Conservation (phyloP, 2,113 vertebrate genomes). For the Peromyscus californicus region DNA sequence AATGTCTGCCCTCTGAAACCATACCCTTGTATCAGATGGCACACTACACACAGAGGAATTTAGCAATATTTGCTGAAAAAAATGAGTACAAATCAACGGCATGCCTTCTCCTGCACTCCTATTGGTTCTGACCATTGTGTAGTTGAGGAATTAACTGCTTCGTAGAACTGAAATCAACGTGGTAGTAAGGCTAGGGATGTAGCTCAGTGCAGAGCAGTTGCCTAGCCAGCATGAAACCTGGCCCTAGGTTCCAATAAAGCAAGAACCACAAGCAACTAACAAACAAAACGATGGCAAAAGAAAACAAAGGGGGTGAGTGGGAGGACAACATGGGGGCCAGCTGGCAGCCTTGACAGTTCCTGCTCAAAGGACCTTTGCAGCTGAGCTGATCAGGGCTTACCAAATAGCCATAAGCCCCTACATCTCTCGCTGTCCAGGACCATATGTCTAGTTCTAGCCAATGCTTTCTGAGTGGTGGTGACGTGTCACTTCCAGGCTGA, state of each 20-base stretch:
- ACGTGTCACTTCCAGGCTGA: not conserved
- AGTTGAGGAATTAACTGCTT: not conserved
- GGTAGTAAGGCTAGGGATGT: not conserved
- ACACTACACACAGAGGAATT: not conserved
- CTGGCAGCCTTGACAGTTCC: not conserved
- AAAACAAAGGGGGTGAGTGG: not conserved
- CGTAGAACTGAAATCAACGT: not conserved
- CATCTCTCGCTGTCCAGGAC: not conserved
- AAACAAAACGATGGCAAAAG: not conserved
- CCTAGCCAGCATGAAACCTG: not conserved
- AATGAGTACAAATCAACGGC: not conserved
- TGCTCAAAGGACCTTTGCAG: not conserved
- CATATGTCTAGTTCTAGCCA: not conserved
- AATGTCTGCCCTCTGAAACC: not conserved
- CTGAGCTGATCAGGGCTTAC: not conserved
- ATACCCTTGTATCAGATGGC: not conserved
- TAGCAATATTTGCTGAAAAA: not conserved
- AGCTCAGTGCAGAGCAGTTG: not conserved
- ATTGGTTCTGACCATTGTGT: not conserved
- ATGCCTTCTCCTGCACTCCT: not conserved
- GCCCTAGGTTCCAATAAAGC: not conserved
- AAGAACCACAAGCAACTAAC: not conserved
- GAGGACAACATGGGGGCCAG: not conserved
- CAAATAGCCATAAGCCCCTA: not conserved
- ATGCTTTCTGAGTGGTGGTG: not conserved